Percentiles rank a stretch among this genome's conserved stretches.
Evolutionary conservation across 2,888 invertebrate species (phyloP).

Genomic region (Tuberolachnus salignus): DNA sequence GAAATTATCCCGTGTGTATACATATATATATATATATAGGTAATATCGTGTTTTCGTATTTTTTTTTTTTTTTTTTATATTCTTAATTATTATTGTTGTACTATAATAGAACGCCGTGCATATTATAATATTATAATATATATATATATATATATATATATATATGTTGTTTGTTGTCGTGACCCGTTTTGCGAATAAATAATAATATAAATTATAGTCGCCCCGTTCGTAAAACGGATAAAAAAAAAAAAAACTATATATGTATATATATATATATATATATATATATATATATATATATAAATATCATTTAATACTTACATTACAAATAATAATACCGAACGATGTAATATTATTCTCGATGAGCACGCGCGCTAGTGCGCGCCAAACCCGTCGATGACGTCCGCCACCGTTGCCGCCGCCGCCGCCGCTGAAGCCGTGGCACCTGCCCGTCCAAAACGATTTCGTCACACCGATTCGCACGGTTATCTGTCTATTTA

Average conservation of each 20-base stretch:
- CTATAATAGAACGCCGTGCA: not conserved
- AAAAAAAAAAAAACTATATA: too few relatives aligned
- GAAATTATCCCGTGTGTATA: conserved; percentile 14
- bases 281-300: too few relatives aligned
- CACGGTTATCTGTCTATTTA: not conserved
- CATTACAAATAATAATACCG: not conserved
- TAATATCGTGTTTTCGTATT: not conserved
- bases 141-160: too few relatives aligned
- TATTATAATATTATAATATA: too few relatives aligned
- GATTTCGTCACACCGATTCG: conserved; percentile 40
- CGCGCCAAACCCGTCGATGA: not conserved
- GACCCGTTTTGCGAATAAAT: not conserved
- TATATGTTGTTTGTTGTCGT: not conserved
- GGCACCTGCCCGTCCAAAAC: conserved; percentile 7
- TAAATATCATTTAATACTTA: too few relatives aligned
- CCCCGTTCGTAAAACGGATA: conserved; percentile 1
- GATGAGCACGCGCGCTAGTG: conserved; percentile 18
- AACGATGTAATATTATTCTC: not conserved
- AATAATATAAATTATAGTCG: too few relatives aligned
- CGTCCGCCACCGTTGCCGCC: not conserved
- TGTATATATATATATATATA: too few relatives aligned
- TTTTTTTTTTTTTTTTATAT: conserved; percentile 1
- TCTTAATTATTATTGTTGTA: conserved; percentile 4
- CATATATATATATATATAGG: not conserved
- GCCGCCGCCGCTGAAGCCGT: not conserved